Conservation (phyloP, 2,113 vertebrate genomes). For the Ceratotherium simum region DNA sequence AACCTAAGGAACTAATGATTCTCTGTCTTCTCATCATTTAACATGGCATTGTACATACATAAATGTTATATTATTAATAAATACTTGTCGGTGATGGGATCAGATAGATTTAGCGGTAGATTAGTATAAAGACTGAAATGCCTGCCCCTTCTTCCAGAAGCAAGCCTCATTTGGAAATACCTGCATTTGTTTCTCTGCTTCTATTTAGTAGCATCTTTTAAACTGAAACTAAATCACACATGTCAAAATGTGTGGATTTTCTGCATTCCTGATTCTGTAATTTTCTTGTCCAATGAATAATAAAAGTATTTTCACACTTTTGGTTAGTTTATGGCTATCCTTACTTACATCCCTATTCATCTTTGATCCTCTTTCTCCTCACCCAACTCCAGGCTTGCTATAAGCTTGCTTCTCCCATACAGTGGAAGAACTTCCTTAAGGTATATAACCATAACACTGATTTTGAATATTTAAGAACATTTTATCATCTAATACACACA, state of each 20-base stretch:
- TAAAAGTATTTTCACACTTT: not conserved
- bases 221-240: constrained; percentile 11
- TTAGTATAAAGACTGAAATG: not conserved
- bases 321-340: not conserved
- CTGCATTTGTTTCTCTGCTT: not conserved
- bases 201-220: constrained; percentile 35
- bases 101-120: not conserved
- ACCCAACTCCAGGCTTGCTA: not conserved
- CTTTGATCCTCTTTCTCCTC: not conserved
- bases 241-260: constrained; percentile 34
- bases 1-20: not conserved
- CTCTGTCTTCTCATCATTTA: not conserved
- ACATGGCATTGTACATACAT: not conserved
- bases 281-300: constrained; percentile 53
- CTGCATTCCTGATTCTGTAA: not conserved
- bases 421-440: not conserved
- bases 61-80: not conserved
- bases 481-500: not conserved
- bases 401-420: not conserved
- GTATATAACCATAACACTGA: not conserved
- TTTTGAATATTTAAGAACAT: not conserved
- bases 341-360: not conserved
- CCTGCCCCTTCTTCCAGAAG: not conserved
- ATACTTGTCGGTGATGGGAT: not conserved
- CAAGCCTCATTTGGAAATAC: not conserved